Conservation (phyloP, 2,888 invertebrate genomes). For the Choristoneura rosaceana region DNA sequence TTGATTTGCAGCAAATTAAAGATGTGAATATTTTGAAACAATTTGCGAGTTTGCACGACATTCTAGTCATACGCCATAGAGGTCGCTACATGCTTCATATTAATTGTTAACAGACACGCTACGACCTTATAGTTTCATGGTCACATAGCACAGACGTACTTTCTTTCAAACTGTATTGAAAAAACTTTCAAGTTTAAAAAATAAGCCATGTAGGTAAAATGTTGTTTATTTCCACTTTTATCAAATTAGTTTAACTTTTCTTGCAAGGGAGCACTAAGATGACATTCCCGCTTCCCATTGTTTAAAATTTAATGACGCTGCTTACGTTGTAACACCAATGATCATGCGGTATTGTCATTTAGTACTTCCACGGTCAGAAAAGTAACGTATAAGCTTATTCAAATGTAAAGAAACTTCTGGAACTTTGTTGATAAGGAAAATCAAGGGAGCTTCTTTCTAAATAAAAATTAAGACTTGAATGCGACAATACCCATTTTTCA, state of each 20-base stretch:
- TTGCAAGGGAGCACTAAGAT: neutral
- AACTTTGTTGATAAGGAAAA: no score
- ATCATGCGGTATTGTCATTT: neutral
- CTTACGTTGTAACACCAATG: neutral
- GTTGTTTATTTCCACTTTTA: neutral
- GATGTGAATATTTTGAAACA: constrained; percentile 18
- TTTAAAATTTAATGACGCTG: neutral
- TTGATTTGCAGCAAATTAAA: constrained; percentile 14
- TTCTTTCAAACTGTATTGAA: neutral
- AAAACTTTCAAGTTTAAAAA: no score
- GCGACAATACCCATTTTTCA: neutral
- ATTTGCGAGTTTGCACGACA: constrained; percentile 25
- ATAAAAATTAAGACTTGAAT: neutral
- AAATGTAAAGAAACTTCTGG: no score
- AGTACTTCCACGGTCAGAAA: neutral
- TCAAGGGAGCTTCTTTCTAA: no score
- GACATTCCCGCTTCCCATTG: neutral
- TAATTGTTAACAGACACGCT: constrained; percentile 13
- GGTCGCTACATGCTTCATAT: constrained; percentile 23
- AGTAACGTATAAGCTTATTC: neutral
- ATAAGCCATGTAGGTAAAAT: no score
- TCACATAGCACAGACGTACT: neutral
- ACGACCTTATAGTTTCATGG: constrained; percentile 9
- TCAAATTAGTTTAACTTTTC: neutral
- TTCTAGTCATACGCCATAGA: neutral